phyloP scores from a whole-genome alignment of 2,797 vertebrate species.

The Coranthus polyacanthus region DNA sequence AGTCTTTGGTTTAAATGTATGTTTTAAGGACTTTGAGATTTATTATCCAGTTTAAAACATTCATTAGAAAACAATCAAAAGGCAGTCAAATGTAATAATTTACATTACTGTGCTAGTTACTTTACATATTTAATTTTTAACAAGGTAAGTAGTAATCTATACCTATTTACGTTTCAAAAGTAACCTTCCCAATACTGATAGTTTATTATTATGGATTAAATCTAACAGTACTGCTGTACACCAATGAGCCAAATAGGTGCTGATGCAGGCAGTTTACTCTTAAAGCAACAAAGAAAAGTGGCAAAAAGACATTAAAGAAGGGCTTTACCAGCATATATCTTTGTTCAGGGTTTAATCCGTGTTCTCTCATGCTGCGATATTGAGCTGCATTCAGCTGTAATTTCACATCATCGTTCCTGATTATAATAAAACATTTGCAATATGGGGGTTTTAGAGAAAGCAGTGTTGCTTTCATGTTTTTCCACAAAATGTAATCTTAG shows the following conservation, averaged over 20 bases:
- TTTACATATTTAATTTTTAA: too few relatives aligned
- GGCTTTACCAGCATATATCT: conserved; percentile 17
- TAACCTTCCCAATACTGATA: too few relatives aligned
- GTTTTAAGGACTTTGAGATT: too few relatives aligned
- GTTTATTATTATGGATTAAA: background rate
- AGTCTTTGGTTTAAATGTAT: too few relatives aligned
- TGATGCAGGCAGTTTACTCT: background rate
- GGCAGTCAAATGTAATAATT: too few relatives aligned
- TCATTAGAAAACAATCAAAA: too few relatives aligned
- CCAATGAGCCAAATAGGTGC: background rate
- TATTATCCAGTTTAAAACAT: too few relatives aligned
- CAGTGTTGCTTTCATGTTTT: conserved; percentile 11
- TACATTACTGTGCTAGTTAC: too few relatives aligned
- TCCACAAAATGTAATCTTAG: conserved; percentile 5
- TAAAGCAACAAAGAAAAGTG: conserved; percentile 5
- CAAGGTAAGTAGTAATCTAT: too few relatives aligned
- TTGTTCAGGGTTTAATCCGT: conserved; percentile 1
- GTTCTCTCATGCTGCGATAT: background rate
- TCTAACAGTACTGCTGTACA: background rate
- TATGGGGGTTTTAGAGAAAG: background rate
- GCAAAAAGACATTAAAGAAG: background rate
- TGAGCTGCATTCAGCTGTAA: conserved; percentile 11
- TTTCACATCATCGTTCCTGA: background rate
- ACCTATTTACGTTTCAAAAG: too few relatives aligned
- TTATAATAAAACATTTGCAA: conserved; percentile 7